Percentiles rank a stretch among this genome's conserved stretches.
Evolutionary conservation across 92 coral and sea anemone species (phyloP).

Genomic region (Blastomussa wellsi): DNA sequence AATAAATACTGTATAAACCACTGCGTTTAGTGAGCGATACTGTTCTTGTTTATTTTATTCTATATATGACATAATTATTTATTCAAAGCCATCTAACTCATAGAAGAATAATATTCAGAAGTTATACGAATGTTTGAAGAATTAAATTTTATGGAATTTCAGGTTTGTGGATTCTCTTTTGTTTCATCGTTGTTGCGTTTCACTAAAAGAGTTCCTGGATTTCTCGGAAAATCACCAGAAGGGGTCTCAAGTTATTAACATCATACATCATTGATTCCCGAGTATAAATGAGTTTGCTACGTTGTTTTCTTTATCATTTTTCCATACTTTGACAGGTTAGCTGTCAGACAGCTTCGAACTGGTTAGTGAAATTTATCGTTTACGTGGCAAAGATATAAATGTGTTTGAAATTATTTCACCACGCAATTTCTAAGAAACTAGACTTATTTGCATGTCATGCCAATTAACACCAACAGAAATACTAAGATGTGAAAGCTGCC

Average conservation of each 20-base stretch:
- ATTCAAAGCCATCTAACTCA: neutral
- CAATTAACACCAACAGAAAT: neutral
- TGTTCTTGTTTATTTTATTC: too few relatives aligned
- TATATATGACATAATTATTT: neutral
- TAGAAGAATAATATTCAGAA: neutral
- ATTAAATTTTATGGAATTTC: neutral
- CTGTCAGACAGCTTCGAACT: neutral
- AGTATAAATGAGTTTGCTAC: too few relatives aligned
- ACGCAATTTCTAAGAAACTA: neutral
- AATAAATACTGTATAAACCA: neutral
- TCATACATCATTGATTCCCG: neutral
- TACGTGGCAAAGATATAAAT: neutral
- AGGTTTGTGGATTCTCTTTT: neutral
- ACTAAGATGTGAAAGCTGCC: too few relatives aligned
- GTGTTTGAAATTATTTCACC: neutral
- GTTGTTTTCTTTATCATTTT: too few relatives aligned
- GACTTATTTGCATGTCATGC: neutral
- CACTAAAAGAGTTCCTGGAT: neutral
- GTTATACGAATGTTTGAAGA: neutral
- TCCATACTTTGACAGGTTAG: neutral
- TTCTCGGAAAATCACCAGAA: neutral
- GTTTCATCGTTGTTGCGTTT: neutral
- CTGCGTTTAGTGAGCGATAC: neutral
- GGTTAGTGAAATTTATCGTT: neutral
- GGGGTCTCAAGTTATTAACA: too few relatives aligned